These are phyloP conservation scores for Chouioia cunea DNA, from an alignment of 2,888 invertebrate species.

Conservation along the genomic window DNA sequence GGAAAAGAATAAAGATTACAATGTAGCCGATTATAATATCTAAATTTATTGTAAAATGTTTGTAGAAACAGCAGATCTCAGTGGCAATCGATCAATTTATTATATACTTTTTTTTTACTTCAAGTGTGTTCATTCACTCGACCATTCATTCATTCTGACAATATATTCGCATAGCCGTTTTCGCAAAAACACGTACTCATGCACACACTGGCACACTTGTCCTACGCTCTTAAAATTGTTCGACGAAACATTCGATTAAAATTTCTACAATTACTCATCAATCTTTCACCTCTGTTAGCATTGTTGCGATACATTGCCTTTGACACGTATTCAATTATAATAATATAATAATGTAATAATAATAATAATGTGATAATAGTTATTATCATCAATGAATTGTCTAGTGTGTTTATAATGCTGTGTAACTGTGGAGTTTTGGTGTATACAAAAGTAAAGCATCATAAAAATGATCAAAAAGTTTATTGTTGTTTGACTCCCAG, in stretches of 20 bases:
- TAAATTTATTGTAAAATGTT: conserved; percentile 48
- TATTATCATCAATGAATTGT: conserved; percentile 55
- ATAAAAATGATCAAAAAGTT: conserved; percentile 56
- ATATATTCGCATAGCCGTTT: conserved; percentile 28
- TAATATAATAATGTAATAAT: conserved; percentile 50
- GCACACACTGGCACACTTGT: conserved; percentile 13
- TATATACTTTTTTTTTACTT: conserved; percentile 1
- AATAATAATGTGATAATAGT: conserved; percentile 55
- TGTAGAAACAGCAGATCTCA: conserved; percentile 64
- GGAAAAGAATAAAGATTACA: conserved; percentile 48
- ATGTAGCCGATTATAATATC: conserved; percentile 48
- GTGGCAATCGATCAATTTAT: conserved; percentile 43
- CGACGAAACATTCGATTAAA: conserved; percentile 42
- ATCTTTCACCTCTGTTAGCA: conserved; percentile 46
- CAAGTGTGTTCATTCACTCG: conserved; percentile 32
- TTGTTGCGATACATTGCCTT: conserved; percentile 52
- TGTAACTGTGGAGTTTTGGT: conserved; percentile 55
- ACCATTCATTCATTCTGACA: conserved; percentile 12
- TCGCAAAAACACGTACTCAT: conserved; percentile 34
- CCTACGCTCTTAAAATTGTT: conserved; percentile 33
- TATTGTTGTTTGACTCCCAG: conserved; percentile 25
- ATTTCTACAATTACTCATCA: conserved; percentile 40
- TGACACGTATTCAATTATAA: conserved; percentile 51
- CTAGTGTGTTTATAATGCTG: conserved; percentile 56
- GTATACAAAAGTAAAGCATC: conserved; percentile 58